These are phyloP conservation scores for Notamacropus eugenii DNA, from an alignment of 2,797 vertebrate species.

Conservation along the genomic window DNA sequence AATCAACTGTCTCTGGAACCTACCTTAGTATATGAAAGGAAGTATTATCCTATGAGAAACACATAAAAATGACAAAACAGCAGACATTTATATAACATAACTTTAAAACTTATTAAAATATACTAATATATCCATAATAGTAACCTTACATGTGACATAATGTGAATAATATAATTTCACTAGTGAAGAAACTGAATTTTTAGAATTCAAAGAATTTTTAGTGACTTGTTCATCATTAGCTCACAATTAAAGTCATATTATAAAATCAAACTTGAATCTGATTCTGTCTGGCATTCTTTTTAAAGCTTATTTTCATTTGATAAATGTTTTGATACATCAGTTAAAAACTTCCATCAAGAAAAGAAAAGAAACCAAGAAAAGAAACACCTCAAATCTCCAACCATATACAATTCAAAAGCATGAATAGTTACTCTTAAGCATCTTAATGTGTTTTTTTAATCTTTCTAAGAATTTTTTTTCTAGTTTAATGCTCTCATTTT, in stretches of 20 bases:
- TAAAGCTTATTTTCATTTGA: not conserved
- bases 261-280: not conserved
- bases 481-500: too few species aligned
- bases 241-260: not conserved
- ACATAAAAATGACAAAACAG: not conserved
- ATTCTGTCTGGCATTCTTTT: not conserved
- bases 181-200: not conserved
- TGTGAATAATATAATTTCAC: not conserved
- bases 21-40: not conserved
- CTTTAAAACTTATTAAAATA: not conserved
- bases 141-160: not conserved
- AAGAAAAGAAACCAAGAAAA: not conserved
- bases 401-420: too few species aligned
- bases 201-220: not conserved
- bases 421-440: not conserved
- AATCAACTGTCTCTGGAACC: not conserved
- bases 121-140: too few species aligned
- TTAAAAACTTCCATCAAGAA: not conserved
- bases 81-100: too few species aligned
- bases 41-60: not conserved
- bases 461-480: too few species aligned
- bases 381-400: not conserved
- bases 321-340: not conserved
- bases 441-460: too few species aligned
- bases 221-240: not conserved